Evolutionary conservation across 35 echinoderm and acorn worm species (phyloP), one percentile per base, ranked within the genome.

Genomic region (Ophioderma brevispina): DNA sequence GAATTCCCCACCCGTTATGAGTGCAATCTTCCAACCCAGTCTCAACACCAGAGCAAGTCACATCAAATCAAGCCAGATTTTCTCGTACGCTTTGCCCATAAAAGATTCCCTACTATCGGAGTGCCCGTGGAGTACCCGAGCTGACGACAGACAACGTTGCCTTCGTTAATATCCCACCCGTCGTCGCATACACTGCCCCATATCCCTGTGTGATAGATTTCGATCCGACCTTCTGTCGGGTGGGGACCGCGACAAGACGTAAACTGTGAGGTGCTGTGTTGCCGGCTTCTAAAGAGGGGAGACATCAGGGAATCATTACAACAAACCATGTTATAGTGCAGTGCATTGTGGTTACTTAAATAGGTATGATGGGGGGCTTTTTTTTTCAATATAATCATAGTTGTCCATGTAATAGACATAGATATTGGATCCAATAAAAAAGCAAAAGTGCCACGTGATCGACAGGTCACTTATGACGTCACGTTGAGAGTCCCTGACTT

Each of bases 141-240:
- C 64, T 94, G 81, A 11, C 85, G 30, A 35, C 78, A 89, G 31
- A 81, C 92, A 18, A 94, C 92, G 36, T 64, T 34, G 18, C 86
- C 81, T 39, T 94, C 81, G 36, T 49, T 38, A 18, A 25, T 31
- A 39, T 38, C 80, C 85, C 85, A 93, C 23, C 38, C 33, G 34
- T 88, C 78, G 64, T 94, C 86, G 63, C 92, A 94, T 23, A 94
- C 39, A 5, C 84, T 94, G 0, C 80, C 92, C 92, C 92, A 94
- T 55, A 84, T 32, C 8, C 81, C 87, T 35, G 82, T 42, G 75
- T 86, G 37, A 15, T 46, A 75, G 1, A 89, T 80, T 49, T 94
- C 92, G 1, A 94, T 64, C 17, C 92, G 79, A 33, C 92, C 92
- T 15, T 50, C 76, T 11, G n/a, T 39, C 32, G 56, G 11, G 32